phyloP scores from a whole-genome alignment of 2,113 vertebrate genomes.

The Takifugu flavidus region DNA sequence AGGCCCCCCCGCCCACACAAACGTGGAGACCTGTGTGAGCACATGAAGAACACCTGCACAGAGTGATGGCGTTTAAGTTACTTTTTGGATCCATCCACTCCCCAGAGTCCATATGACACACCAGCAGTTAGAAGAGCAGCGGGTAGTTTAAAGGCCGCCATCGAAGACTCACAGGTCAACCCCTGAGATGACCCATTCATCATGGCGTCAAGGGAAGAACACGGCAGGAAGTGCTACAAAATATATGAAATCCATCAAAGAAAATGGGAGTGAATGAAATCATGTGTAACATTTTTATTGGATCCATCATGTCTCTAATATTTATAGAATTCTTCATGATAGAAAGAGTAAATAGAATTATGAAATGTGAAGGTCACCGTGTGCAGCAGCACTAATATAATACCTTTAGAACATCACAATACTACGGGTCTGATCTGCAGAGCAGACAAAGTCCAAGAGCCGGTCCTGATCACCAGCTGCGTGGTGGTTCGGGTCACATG shows the following conservation, averaged over 20 bases:
- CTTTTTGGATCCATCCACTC: background rate
- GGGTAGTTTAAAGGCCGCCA: conserved; percentile 7
- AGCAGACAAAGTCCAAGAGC: background rate
- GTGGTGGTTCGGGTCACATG: background rate
- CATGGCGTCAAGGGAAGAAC: conserved; percentile 22
- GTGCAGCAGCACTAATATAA: conserved; percentile 23
- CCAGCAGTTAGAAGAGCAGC: conserved; percentile 16
- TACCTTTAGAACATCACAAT: conserved; percentile 22
- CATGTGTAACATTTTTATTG: conserved; percentile 7
- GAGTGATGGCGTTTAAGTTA: conserved; percentile 10
- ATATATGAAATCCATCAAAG: background rate
- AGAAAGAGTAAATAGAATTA: conserved; percentile 44
- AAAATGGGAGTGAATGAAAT: background rate
- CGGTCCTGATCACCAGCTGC: background rate
- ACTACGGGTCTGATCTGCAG: conserved; percentile 1
- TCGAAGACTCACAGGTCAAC: conserved; percentile 24
- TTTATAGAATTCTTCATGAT: conserved; percentile 16
- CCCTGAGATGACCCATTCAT: conserved; percentile 51
- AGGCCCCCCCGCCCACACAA: conserved; percentile 28
- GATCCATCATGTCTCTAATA: background rate
- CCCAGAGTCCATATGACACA: conserved; percentile 1
- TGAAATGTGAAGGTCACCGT: conserved; percentile 23
- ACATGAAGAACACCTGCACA: conserved; percentile 31
- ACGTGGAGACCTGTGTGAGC: conserved; percentile 6
- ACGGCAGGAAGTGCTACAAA: conserved; percentile 31